These are phyloP conservation scores for Drosophila bipectinata DNA, from an alignment of 1,140 invertebrate genomes.

Conservation along the genomic window DNA sequence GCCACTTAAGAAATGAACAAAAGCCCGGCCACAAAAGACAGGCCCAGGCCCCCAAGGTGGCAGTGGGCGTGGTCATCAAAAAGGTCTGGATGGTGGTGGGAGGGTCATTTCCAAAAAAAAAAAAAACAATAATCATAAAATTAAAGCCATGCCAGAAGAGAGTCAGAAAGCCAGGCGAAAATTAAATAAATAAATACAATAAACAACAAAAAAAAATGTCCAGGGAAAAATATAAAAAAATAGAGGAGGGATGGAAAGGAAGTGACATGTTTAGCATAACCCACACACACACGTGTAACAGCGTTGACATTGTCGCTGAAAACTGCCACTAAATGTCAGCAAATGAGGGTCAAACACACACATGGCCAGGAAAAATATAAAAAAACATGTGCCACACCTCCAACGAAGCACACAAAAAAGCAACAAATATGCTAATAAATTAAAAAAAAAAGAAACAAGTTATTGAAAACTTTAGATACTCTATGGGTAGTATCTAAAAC, in stretches of 20 bases:
- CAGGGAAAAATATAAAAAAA: conserved; percentile 15
- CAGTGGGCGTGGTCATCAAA: not conserved
- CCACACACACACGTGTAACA: conserved; percentile 12
- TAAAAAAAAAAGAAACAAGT: not conserved
- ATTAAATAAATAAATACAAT: conserved; percentile 57
- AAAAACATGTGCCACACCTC: conserved; percentile 33
- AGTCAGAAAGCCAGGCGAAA: conserved; percentile 32
- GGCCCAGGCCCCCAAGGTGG: conserved; percentile 4
- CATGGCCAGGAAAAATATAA: conserved; percentile 19
- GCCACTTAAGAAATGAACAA: conserved; percentile 81
- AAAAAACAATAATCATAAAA: conserved; percentile 59
- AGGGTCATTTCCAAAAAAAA: not conserved
- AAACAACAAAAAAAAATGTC: not conserved
- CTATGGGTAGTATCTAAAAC: too few species aligned
- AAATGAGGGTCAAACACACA: conserved; percentile 73
- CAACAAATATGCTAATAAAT: not conserved
- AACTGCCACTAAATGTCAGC: conserved; percentile 76
- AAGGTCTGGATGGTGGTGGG: not conserved
- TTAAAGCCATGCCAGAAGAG: conserved; percentile 39
- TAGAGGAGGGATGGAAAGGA: not conserved
- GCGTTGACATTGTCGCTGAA: conserved; percentile 51
- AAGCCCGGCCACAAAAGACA: conserved; percentile 40
- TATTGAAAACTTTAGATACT: conserved; percentile 3
- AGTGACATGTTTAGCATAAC: conserved; percentile 51
- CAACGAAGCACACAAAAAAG: conserved; percentile 42